phyloP scores from a whole-genome alignment of 2,113 vertebrate species.

The Heterotilapia buettikoferi region DNA sequence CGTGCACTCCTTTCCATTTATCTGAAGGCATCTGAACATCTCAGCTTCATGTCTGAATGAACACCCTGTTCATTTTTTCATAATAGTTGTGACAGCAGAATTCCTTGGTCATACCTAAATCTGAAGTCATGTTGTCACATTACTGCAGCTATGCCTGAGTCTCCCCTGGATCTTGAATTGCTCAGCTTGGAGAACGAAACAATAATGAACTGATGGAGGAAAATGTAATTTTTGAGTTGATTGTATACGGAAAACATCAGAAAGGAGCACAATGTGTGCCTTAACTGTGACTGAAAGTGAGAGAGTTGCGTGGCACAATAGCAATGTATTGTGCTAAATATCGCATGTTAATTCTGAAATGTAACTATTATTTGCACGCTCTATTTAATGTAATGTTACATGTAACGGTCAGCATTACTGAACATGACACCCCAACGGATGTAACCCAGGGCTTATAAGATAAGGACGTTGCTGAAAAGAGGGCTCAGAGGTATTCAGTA shows the following conservation, averaged over 20 bases:
- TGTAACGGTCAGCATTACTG: not conserved
- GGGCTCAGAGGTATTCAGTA: not conserved
- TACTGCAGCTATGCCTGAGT: not conserved
- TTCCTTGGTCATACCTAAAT: not conserved
- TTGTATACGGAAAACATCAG: not conserved
- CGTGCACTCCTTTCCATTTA: not conserved
- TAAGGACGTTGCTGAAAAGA: not conserved
- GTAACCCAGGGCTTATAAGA: not conserved
- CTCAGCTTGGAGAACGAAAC: not conserved
- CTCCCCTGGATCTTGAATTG: not conserved
- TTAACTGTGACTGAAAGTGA: not conserved
- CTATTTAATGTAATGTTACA: not conserved
- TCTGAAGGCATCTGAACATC: not conserved
- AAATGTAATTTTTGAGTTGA: not conserved
- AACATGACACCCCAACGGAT: not conserved
- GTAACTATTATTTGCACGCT: not conserved
- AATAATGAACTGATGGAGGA: not conserved
- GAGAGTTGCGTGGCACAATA: not conserved
- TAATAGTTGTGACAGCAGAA: not conserved
- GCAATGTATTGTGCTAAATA: not conserved
- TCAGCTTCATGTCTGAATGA: not conserved
- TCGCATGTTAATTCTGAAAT: not conserved
- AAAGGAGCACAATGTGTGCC: not conserved
- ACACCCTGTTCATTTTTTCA: not conserved
- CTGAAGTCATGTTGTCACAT: not conserved